phyloP scores from a whole-genome alignment of 1,140 invertebrate genomes.

The Trigoniulus corallinus region DNA sequence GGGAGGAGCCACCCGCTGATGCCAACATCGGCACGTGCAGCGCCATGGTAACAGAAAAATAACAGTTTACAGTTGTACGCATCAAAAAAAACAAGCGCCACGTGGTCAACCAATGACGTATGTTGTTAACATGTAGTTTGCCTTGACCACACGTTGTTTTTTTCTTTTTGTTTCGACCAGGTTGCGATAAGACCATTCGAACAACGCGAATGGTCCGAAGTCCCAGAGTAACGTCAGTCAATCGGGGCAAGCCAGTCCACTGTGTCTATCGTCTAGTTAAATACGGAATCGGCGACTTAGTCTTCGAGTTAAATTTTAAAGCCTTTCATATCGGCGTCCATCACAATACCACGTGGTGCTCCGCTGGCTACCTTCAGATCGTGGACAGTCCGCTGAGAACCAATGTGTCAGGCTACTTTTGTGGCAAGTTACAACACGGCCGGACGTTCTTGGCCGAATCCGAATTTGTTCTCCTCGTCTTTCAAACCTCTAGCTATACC shows the following conservation, averaged over 20 bases:
- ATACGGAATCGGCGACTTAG: constrained; percentile 64
- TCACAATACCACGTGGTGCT: constrained; percentile 59
- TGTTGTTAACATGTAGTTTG: too few species aligned
- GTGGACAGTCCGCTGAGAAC: constrained; percentile 56
- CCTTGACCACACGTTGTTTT: neutral
- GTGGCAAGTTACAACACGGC: constrained; percentile 78
- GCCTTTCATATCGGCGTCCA: constrained; percentile 68
- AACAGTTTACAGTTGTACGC: too few species aligned
- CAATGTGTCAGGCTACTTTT: constrained; percentile 55
- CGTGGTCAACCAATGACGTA: too few species aligned
- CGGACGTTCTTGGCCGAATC: constrained; percentile 88
- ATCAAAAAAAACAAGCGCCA: too few species aligned
- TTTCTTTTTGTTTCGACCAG: neutral
- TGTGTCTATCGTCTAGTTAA: constrained; percentile 67
- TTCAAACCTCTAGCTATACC: constrained; percentile 80
- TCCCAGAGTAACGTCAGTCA: constrained; percentile 59
- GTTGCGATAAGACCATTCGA: constrained; percentile 77
- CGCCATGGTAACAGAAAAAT: too few species aligned
- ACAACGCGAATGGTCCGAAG: constrained; percentile 77
- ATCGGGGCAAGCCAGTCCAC: constrained; percentile 60
- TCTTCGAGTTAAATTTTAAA: constrained; percentile 71
- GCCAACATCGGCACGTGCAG: too few species aligned
- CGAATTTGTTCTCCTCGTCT: constrained; percentile 72
- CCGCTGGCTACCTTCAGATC: constrained; percentile 66
- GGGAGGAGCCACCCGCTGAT: too few species aligned